Evolutionary conservation across 2,797 vertebrate species (phyloP).

Genomic region (Coregonus sp.): DNA sequence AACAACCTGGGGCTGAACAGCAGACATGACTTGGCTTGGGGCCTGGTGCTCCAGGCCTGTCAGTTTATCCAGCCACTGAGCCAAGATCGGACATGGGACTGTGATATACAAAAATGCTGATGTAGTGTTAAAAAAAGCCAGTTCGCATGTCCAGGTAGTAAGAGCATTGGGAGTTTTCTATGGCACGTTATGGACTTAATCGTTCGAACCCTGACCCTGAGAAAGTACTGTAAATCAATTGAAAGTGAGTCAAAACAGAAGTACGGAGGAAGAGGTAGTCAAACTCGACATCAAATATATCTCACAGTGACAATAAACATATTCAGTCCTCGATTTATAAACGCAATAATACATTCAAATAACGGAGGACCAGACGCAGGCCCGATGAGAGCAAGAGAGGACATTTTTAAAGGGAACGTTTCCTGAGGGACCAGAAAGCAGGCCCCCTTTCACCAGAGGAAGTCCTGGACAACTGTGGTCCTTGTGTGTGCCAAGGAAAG

Average conservation of each 20-base stretch:
- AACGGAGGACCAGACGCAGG: not conserved
- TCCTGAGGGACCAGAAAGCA: slow-evolving; percentile 30
- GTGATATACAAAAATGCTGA: slow-evolving; percentile 49
- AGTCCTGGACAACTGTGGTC: slow-evolving; percentile 61
- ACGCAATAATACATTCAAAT: slow-evolving; percentile 10
- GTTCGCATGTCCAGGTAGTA: slow-evolving; percentile 16
- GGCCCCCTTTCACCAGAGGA: slow-evolving; percentile 45
- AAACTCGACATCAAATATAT: slow-evolving; percentile 15
- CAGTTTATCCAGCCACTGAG: slow-evolving; percentile 33
- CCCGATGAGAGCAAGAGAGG: slow-evolving; percentile 3
- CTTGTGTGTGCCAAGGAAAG: slow-evolving; percentile 74
- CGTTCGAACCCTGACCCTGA: not conserved
- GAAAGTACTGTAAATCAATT: not conserved
- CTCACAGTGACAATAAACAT: slow-evolving; percentile 17
- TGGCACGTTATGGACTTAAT: not conserved
- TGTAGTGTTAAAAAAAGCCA: slow-evolving; percentile 40
- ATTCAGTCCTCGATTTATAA: slow-evolving; percentile 8
- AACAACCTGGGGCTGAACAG: slow-evolving; percentile 17
- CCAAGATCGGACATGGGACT: slow-evolving; percentile 37
- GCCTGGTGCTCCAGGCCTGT: slow-evolving; percentile 30
- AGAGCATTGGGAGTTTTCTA: slow-evolving; percentile 8
- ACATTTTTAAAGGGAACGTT: slow-evolving; percentile 33
- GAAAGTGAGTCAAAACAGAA: not conserved
- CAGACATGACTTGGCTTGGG: slow-evolving; percentile 24
- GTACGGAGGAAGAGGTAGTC: not conserved